Percentiles rank a stretch among this genome's conserved stretches.
Evolutionary conservation across 2,888 invertebrate genomes (phyloP).

Genomic region (Dasypolia templi): DNA sequence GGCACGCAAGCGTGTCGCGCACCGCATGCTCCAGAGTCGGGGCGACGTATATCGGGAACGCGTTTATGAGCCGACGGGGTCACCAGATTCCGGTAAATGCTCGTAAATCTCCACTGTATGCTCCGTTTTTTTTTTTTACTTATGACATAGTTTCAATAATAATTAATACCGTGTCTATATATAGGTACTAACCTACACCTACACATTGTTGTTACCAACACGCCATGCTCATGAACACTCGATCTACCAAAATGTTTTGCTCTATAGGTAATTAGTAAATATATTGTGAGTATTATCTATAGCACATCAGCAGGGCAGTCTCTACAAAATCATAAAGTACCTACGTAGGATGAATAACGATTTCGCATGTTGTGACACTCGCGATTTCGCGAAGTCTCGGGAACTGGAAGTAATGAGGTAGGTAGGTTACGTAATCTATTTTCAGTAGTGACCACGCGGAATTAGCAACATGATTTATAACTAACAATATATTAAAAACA

Average conservation of each 20-base stretch:
- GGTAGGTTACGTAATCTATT: slow-evolving; percentile 12
- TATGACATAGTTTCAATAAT: slow-evolving; percentile 81
- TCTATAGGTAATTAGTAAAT: background rate
- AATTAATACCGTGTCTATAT: slow-evolving; percentile 69
- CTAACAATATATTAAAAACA: too few relatives aligned
- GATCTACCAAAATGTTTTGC: background rate
- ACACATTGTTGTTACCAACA: slow-evolving; percentile 32
- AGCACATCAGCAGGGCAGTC: background rate
- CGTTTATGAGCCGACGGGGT: slow-evolving; percentile 86
- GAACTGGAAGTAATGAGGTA: slow-evolving; percentile 32
- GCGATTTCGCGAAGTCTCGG: slow-evolving; percentile 21
- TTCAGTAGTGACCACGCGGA: slow-evolving; percentile 17
- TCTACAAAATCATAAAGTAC: slow-evolving; percentile 21
- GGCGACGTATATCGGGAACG: slow-evolving; percentile 79
- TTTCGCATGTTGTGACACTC: slow-evolving; percentile 2
- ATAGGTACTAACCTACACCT: slow-evolving; percentile 37
- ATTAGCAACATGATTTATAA: slow-evolving; percentile 22
- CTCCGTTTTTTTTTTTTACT: slow-evolving; percentile 83
- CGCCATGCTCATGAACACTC: slow-evolving; percentile 27
- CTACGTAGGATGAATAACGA: slow-evolving; percentile 29
- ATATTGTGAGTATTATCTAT: background rate
- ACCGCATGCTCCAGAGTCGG: slow-evolving; percentile 57
- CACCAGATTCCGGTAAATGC: slow-evolving; percentile 87
- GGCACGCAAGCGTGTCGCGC: slow-evolving; percentile 58
- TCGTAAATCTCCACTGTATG: slow-evolving; percentile 83